Evolutionary conservation across 2,113 vertebrate genomes (phyloP).

Genomic region (Laterallus jamaicensis): DNA sequence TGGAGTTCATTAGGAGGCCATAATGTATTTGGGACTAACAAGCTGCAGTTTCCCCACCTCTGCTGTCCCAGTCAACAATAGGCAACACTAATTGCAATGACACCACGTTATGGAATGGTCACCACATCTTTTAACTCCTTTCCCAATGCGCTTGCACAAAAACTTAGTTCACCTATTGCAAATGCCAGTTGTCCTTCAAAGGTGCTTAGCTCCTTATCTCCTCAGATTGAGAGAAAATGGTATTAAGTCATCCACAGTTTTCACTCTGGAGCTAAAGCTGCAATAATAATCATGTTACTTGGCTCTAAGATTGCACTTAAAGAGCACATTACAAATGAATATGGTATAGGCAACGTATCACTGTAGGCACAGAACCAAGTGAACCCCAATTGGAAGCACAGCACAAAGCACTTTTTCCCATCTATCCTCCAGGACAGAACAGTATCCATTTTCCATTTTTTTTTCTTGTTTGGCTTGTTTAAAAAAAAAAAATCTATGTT

Average conservation of each 20-base stretch:
- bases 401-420: not conserved
- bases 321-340: not conserved
- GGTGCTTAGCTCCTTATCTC: not conserved
- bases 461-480: not conserved
- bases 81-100: constrained; percentile 31
- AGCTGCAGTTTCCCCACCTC: constrained; percentile 58
- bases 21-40: constrained; percentile 75
- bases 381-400: not conserved
- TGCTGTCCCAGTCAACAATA: constrained; percentile 32
- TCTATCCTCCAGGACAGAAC: not conserved
- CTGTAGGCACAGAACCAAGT: not conserved
- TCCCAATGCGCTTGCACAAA: not conserved
- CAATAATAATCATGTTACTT: constrained; percentile 7
- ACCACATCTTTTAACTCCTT: not conserved
- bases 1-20: constrained; percentile 85
- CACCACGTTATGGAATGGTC: not conserved
- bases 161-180: not conserved
- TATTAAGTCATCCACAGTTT: not conserved
- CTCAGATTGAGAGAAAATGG: not conserved
- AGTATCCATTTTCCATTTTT: not conserved
- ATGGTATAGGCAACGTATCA: not conserved
- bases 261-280: not conserved
- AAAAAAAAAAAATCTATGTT: not conserved
- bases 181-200: not conserved
- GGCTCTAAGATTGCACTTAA: not conserved